Conservation (phyloP, 2,113 vertebrate species). For the Brachyhypopomus gauderio region DNA sequence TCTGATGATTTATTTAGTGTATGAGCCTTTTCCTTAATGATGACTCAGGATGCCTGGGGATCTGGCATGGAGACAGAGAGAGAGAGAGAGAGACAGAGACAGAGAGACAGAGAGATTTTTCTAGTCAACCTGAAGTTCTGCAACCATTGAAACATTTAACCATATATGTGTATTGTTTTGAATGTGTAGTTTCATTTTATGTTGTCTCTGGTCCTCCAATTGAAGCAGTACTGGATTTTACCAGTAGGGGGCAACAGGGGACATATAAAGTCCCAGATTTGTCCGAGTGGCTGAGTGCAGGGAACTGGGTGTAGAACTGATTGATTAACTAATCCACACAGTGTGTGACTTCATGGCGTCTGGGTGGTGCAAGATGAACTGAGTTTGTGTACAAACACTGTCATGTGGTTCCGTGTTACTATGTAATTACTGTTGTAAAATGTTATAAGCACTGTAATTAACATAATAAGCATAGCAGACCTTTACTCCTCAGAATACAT, state of each 20-base stretch:
- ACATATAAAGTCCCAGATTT: conserved; percentile 1
- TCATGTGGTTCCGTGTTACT: background rate
- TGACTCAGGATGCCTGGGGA: conserved; percentile 39
- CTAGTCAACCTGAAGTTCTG: background rate
- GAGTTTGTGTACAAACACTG: background rate
- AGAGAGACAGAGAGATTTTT: too few relatives aligned
- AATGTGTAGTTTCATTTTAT: background rate
- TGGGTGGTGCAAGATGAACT: background rate
- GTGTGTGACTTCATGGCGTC: background rate
- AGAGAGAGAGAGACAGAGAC: background rate
- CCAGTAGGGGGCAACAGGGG: conserved; percentile 52
- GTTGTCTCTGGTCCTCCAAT: background rate
- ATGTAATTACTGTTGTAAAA: conserved; percentile 4
- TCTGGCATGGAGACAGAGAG: conserved; percentile 4
- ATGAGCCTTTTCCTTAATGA: conserved; percentile 44
- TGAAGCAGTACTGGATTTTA: conserved; percentile 5
- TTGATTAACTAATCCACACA: background rate
- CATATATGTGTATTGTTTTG: too few relatives aligned
- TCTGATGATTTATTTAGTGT: conserved; percentile 49
- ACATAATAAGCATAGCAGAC: background rate
- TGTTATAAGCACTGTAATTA: conserved; percentile 1
- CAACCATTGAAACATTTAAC: too few relatives aligned
- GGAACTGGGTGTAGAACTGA: background rate
- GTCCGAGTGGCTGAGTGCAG: background rate
- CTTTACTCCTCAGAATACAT: background rate